Conservation (phyloP, 1,140 invertebrate species). For the Holcopasites calliopsidis region DNA sequence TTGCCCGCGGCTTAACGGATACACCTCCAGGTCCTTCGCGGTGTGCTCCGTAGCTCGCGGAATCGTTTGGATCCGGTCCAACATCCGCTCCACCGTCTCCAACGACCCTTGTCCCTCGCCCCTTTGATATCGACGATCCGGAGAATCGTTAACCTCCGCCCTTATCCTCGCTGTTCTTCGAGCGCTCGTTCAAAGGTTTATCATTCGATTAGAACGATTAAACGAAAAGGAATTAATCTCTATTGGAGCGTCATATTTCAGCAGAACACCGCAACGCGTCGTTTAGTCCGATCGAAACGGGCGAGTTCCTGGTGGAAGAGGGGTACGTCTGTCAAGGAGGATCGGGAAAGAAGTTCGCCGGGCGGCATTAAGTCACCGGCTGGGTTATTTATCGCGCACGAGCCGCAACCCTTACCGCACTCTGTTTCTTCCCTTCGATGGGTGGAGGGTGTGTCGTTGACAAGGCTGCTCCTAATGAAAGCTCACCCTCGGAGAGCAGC, state of each 20-base stretch:
- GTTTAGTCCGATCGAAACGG: constrained; percentile 23
- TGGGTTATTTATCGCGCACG: constrained; percentile 63
- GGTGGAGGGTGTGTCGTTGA: constrained; percentile 63
- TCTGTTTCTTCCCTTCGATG: constrained; percentile 50
- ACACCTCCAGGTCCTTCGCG: constrained; percentile 61
- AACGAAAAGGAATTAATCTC: too few species aligned
- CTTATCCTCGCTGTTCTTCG: background rate
- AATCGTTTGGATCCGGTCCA: constrained; percentile 60
- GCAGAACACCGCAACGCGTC: background rate
- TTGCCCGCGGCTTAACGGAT: constrained; percentile 65
- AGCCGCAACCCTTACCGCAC: constrained; percentile 58
- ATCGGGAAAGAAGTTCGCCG: constrained; percentile 35
- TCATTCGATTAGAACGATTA: too few species aligned
- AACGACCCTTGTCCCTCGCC: background rate
- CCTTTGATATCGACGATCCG: constrained; percentile 31
- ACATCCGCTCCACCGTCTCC: constrained; percentile 55
- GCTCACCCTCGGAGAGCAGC: constrained; percentile 45
- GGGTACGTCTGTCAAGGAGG: constrained; percentile 4
- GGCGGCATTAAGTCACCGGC: constrained; percentile 62
- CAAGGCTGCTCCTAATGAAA: constrained; percentile 67
- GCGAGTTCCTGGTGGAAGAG: background rate
- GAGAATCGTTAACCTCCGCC: constrained; percentile 40
- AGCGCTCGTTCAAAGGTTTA: too few species aligned
- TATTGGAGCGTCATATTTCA: constrained; percentile 27
- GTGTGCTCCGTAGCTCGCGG: constrained; percentile 58